A percentile compares a stretch with the other conserved stretches of the same genome.
These are phyloP conservation scores for Crax fasciolata DNA, from an alignment of 2,797 vertebrate species.

Conservation along the genomic window DNA sequence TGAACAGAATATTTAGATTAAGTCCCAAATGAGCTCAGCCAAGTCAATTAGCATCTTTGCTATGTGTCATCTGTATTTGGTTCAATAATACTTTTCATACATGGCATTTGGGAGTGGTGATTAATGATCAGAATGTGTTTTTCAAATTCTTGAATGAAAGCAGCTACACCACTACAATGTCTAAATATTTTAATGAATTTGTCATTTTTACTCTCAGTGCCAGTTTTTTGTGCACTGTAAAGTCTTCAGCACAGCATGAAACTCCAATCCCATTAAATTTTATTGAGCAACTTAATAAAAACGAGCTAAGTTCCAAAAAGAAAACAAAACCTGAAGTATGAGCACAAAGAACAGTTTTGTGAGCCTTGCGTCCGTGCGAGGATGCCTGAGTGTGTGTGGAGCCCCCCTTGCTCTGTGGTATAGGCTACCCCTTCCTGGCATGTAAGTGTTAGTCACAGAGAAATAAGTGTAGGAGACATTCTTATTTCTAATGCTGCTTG, in stretches of 20 bases:
- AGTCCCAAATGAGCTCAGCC: not conserved
- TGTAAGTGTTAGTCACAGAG: not conserved
- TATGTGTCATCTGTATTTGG: conserved; percentile 33
- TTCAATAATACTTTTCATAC: conserved; percentile 23
- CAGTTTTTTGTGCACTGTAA: conserved; percentile 41
- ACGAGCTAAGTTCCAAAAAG: conserved; percentile 14
- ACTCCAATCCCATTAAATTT: conserved; percentile 66
- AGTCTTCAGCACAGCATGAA: conserved; percentile 58
- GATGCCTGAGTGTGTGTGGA: not conserved
- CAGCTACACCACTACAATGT: not conserved
- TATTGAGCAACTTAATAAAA: conserved; percentile 53
- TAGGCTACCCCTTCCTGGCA: not conserved
- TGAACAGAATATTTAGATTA: conserved; percentile 22
- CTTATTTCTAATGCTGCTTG: not conserved
- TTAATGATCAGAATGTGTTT: conserved; percentile 33
- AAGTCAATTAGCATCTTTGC: conserved; percentile 22
- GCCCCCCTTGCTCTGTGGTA: not conserved
- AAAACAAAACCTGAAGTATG: not conserved
- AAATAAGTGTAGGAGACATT: not conserved
- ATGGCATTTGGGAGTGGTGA: not conserved
- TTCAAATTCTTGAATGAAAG: conserved; percentile 59
- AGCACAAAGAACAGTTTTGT: not conserved
- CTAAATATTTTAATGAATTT: conserved; percentile 42
- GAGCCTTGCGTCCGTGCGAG: not conserved
- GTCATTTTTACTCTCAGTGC: not conserved